Evolutionary conservation across 53 echinoderm and acorn worm genomes (phyloP), one percentile per base, ranked within the genome.

Genomic region (Apostichopus leukothele): DNA sequence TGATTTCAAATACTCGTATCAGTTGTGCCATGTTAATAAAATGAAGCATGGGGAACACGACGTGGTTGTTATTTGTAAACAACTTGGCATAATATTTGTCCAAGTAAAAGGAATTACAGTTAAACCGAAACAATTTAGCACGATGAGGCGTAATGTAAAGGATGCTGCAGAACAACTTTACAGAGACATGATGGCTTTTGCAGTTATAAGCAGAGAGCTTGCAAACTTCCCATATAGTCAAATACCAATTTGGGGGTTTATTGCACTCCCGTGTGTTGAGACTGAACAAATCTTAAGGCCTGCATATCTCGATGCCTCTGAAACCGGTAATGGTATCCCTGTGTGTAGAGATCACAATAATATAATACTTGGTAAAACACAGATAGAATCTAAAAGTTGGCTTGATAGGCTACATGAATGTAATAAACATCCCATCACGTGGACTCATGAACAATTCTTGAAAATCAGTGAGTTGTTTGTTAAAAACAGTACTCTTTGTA

Each of bases 231-330:
- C 57, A 9, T 7, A 1, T 10, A 9, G 57, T 57, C 0, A 57
- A 5, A 57, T 81, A n/a, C 83, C 83, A 57, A 12, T 81, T 52
- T 81, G 18, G 14, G 83, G 83, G 16, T 81, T 81, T 54, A 53
- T 81, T n/a, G 83, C 83, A 54, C 18, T 81, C 21, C 79, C 79
- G 14, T 25, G 13, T 79, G 52, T 52, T 51, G 39, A 39, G 0
- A 39, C 39, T 0, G 39, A 39, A 39, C 8, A 57, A 57, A 57
- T 57, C 8, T 9, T 57, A 9, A 10, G 57, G 8, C 10, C 1
- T 9, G 7, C 10, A 9, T 9, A 1, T 9, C 1, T 57, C 39
- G 39, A 39, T 39, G 39, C 3, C 39, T 39, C 39, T 39, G 3
- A 3, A 39, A 39, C 39, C 39, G 39, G 3, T 39, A 39, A 39